Evolutionary conservation across 92 coral and sea anemone species (phyloP), one percentile per base, ranked within the genome.

Genomic region (Palythoa grandiflora): DNA sequence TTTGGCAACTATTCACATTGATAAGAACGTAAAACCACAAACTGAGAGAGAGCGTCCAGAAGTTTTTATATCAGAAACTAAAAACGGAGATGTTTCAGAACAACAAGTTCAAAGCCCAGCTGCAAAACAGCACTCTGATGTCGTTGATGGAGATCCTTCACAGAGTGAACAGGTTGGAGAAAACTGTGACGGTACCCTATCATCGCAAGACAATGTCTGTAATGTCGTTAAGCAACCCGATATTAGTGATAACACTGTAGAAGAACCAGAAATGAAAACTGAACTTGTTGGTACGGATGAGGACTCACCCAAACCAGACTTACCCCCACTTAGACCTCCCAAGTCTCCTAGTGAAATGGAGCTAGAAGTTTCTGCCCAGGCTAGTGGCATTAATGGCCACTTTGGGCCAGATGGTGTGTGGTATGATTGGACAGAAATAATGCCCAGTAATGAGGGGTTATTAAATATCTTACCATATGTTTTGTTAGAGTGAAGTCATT

Each of bases 401-500:
- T 93, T 88, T 89, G 96, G 96, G 47, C 95, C 88, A 73, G 93
- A 95, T 48, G 99, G 99, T 3, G 9, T 77, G 2, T 97, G 99
- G 99, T 97, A 97, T 61, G 66, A 89, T 68, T 97, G 99, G 99
- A 91, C 94, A 2, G 95, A 92, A 35, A 89, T 88, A 12, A 97
- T 97, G 98, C 98, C 98, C 3, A 89, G 75, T 55, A 84, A 89
- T 86, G 97, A 93, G 48, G 98, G 96, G 3, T 79, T 83, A 61
- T 85, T 97, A 84, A 89, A 91, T 74, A 89, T 95, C 55, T 84
- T 97, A 77, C 99, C 99, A 5, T 97, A 97, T 63, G 99, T 97
- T 38, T 89, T 97, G 68, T 92, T 97, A 80, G 99, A 97, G 88
- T 97, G 80, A 90, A n/a, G 59, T 84, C 68, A 68, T 79, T 88